Percentiles rank a stretch among this genome's conserved stretches.
These are phyloP conservation scores for Eriocheir sinensis DNA, from an alignment of 1,140 invertebrate genomes.

Conservation along the genomic window DNA sequence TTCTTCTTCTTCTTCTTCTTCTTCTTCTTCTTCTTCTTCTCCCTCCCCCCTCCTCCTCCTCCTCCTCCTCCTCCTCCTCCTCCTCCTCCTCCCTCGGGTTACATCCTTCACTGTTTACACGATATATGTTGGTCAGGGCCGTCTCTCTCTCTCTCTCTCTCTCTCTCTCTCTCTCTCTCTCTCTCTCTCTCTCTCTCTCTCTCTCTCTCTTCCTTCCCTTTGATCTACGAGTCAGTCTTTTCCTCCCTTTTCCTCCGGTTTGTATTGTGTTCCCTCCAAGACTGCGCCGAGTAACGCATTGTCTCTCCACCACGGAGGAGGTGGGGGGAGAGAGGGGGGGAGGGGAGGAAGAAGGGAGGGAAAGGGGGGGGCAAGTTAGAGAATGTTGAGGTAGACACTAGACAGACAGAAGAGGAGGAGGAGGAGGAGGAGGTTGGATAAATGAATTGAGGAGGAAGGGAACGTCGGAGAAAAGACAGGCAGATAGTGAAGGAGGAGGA, in stretches of 20 bases:
- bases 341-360: not conserved
- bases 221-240: not conserved
- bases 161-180: not conserved
- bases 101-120: not conserved
- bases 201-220: not conserved
- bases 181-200: not conserved
- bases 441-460: too few species aligned
- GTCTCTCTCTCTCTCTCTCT: constrained; percentile 13
- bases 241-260: not conserved
- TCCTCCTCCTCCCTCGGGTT: not conserved
- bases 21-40: not conserved
- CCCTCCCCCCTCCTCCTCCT: not conserved
- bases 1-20: not conserved
- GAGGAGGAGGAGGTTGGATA: too few species aligned
- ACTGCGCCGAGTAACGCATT: not conserved
- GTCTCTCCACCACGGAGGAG: not conserved
- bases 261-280: not conserved
- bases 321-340: too few species aligned
- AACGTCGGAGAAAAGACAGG: too few species aligned
- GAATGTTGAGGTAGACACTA: too few species aligned
- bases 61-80: not conserved
- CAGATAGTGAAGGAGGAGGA: too few species aligned
- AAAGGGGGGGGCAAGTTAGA: too few species aligned
- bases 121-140: constrained; percentile 22
- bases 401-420: too few species aligned